Conservation (phyloP, 2,797 vertebrate genomes). For the Sebastes wilsoni region DNA sequence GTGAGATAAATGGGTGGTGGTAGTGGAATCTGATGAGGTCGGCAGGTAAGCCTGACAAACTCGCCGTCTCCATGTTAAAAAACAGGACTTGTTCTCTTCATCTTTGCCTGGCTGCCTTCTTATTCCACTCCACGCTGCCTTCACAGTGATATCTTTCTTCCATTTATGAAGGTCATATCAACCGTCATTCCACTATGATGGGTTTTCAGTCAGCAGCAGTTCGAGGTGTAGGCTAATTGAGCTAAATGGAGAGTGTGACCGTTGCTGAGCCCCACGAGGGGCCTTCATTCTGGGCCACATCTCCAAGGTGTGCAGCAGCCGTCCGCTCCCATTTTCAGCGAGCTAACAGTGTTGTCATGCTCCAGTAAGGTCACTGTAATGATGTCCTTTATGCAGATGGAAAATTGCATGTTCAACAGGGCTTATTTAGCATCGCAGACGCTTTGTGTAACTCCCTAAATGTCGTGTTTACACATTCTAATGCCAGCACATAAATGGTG, state of each 20-base stretch:
- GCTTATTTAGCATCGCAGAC: constrained; percentile 18
- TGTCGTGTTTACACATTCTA: constrained; percentile 6
- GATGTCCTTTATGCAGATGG: constrained; percentile 11
- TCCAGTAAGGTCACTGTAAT: constrained; percentile 12
- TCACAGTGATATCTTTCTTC: not conserved
- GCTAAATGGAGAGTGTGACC: constrained; percentile 57
- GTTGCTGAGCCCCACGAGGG: constrained; percentile 28
- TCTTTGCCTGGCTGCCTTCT: not conserved
- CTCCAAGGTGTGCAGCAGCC: constrained; percentile 53
- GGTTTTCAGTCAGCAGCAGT: constrained; percentile 32
- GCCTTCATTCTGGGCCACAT: constrained; percentile 63
- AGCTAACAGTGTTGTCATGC: constrained; percentile 11
- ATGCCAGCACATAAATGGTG: constrained; percentile 21
- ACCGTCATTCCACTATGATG: constrained; percentile 26
- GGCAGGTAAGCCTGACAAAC: not conserved
- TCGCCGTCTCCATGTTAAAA: not conserved
- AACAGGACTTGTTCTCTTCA: not conserved
- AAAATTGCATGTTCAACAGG: not conserved
- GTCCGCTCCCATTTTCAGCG: constrained; percentile 39
- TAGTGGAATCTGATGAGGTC: not conserved
- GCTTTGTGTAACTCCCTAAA: constrained; percentile 26
- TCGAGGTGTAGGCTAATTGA: constrained; percentile 63
- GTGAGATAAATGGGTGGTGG: not conserved
- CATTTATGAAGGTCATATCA: constrained; percentile 36
- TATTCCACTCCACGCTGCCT: not conserved